A percentile compares a stretch with the other conserved stretches of the same genome.
These are phyloP conservation scores for Rapana venosa DNA, from an alignment of 2,888 invertebrate species.

Conservation along the genomic window DNA sequence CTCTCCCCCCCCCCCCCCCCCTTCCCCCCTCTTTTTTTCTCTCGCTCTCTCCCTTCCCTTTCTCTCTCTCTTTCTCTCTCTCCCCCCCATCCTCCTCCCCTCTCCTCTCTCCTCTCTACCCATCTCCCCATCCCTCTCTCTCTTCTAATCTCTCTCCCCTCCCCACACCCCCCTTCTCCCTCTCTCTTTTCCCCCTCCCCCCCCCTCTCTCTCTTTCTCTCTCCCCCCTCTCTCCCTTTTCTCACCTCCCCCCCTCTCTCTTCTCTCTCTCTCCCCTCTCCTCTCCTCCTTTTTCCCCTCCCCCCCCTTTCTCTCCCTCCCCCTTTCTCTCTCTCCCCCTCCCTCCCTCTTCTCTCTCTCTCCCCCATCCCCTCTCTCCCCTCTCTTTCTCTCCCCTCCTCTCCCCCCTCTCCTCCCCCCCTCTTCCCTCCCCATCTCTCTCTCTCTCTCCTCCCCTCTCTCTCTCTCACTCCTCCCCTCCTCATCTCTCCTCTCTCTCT, in stretches of 20 bases:
- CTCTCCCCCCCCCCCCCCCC: no score
- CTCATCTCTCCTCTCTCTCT: neutral
- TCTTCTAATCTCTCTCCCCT: no score
- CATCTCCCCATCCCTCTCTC: no score
- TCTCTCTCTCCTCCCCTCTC: neutral
- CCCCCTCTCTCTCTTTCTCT: neutral
- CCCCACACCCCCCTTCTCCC: no score
- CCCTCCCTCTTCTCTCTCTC: neutral
- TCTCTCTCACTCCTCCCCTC: neutral
- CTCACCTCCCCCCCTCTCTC: neutral
- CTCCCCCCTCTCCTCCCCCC: neutral
- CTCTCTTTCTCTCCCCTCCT: no score
- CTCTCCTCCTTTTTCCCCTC: neutral
- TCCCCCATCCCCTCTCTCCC: neutral
- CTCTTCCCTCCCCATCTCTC: neutral
- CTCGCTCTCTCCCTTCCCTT: neutral
- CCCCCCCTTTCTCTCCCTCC: neutral
- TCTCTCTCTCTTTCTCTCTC: conserved; percentile 3
- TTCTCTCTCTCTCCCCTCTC: neutral
- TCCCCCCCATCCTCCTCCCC: no score
- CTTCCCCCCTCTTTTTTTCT: neutral
- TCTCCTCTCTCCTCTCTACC: no score
- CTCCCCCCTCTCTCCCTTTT: neutral
- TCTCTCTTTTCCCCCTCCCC: neutral
- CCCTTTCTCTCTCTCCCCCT: neutral